phyloP scores from a whole-genome alignment of 2,888 invertebrate genomes.

The Papilio demoleus region DNA sequence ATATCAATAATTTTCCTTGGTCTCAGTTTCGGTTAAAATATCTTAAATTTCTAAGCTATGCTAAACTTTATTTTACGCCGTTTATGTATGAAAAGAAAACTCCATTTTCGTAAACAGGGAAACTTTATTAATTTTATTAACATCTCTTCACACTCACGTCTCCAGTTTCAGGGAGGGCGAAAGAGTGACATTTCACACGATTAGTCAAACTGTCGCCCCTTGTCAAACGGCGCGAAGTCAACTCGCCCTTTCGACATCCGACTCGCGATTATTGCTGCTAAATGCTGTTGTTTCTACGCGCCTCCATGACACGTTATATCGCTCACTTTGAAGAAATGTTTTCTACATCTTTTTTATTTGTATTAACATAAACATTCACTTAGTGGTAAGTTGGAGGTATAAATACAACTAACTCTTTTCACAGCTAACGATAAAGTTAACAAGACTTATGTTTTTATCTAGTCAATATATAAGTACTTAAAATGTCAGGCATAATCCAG shows the following conservation, averaged over 20 bases:
- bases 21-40: too few relatives aligned
- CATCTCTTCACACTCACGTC: conserved; percentile 43
- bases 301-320: conserved; percentile 68
- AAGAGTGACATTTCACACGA: conserved; percentile 68
- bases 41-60: too few relatives aligned
- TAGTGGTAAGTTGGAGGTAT: too few relatives aligned
- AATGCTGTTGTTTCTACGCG: conserved; percentile 59
- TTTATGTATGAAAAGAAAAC: conserved; percentile 13
- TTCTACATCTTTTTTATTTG: neutral
- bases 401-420: too few relatives aligned
- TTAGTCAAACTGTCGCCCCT: conserved; percentile 82
- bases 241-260: conserved; percentile 62
- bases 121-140: conserved; percentile 36
- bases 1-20: too few relatives aligned
- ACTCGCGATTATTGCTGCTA: conserved; percentile 56
- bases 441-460: too few relatives aligned
- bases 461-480: too few relatives aligned
- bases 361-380: neutral
- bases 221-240: conserved; percentile 69
- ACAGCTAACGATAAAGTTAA: too few relatives aligned
- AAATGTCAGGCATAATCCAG: too few relatives aligned
- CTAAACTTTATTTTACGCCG: too few relatives aligned
- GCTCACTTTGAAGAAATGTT: conserved; percentile 54
- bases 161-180: conserved; percentile 54
- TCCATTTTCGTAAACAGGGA: neutral